Conservation (phyloP, 2,797 vertebrate species). For the Gallirallus australis region DNA sequence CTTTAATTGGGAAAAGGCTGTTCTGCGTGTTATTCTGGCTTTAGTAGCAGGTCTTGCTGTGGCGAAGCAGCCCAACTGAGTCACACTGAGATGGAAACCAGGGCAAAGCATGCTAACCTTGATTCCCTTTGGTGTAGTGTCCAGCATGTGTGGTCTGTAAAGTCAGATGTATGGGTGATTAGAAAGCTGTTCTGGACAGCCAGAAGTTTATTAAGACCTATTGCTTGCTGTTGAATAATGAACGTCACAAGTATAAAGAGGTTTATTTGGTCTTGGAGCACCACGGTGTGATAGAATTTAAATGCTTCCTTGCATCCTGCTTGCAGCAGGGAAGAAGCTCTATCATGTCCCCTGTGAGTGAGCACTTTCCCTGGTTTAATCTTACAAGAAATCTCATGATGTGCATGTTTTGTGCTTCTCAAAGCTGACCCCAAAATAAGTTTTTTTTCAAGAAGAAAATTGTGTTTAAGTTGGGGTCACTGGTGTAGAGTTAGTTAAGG, state of each 20-base stretch:
- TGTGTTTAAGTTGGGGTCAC: neutral
- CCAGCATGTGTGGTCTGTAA: neutral
- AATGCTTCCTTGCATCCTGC: neutral
- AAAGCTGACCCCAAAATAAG: neutral
- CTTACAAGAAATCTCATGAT: neutral
- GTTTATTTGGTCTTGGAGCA: neutral
- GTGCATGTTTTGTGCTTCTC: neutral
- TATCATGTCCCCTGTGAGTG: neutral
- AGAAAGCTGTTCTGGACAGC: neutral
- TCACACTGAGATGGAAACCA: neutral
- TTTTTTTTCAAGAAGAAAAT: neutral
- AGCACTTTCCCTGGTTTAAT: neutral
- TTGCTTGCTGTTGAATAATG: constrained; percentile 18
- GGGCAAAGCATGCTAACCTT: neutral
- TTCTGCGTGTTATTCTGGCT: neutral
- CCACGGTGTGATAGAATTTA: neutral
- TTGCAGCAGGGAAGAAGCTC: neutral
- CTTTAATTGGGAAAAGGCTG: neutral
- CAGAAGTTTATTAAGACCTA: constrained; percentile 26
- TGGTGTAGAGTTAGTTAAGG: neutral
- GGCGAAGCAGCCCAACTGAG: neutral
- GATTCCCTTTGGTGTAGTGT: neutral
- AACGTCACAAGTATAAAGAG: neutral
- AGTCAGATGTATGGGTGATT: neutral
- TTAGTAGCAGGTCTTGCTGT: neutral